Evolutionary conservation across 2,888 invertebrate species (phyloP).

Genomic region (Parapristionchus giblindavisi): DNA sequence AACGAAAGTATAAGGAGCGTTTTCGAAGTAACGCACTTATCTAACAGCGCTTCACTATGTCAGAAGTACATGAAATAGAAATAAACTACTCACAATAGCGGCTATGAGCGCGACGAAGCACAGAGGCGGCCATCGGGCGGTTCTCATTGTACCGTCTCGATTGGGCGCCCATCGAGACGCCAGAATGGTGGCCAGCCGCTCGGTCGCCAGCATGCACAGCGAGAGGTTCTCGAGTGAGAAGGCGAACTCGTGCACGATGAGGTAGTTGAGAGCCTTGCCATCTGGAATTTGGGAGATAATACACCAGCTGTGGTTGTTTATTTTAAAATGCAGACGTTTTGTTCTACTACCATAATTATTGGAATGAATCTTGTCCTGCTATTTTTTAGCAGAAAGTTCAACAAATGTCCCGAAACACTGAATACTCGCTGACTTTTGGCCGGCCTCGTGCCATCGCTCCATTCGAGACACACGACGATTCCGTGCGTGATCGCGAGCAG

Average conservation of each 20-base stretch:
- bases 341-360: too few relatives aligned
- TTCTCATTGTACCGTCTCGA: too few relatives aligned
- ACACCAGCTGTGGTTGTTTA: too few relatives aligned
- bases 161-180: background rate
- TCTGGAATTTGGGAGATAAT: background rate
- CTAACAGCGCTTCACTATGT: too few relatives aligned
- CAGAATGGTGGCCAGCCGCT: conserved; percentile 13
- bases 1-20: too few relatives aligned
- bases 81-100: background rate
- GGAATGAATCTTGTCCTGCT: too few relatives aligned
- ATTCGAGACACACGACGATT: background rate
- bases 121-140: too few relatives aligned
- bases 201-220: conserved; percentile 13
- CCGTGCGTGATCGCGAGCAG: conserved; percentile 9
- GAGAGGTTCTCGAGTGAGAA: conserved; percentile 24
- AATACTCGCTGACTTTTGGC: background rate
- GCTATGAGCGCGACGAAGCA: background rate
- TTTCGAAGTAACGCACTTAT: too few relatives aligned
- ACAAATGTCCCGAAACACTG: background rate
- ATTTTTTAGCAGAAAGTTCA: too few relatives aligned
- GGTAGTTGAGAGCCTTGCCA: background rate
- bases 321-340: too few relatives aligned
- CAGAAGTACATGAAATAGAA: too few relatives aligned
- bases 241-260: conserved; percentile 17
- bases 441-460: background rate